Evolutionary conservation across 2,113 vertebrate genomes (phyloP), one percentile per base, ranked within the genome.

Genomic region (Isichthys henryi): DNA sequence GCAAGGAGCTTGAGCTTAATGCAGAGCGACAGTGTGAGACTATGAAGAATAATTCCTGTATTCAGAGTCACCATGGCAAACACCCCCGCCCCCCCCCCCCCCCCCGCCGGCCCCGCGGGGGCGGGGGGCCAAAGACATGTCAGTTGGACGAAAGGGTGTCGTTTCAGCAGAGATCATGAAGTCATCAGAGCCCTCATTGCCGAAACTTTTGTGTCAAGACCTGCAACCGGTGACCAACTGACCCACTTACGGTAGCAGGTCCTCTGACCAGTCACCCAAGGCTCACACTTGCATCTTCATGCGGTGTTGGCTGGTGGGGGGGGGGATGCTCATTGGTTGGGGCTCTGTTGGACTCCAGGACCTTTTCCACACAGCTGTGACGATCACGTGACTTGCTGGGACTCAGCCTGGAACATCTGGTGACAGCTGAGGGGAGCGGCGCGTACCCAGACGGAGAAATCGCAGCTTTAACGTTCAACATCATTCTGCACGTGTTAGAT

Each of bases 1-100:
- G 95, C 95, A 92, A 91, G 93, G 89, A 92, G 93, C 95, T 96
- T 97, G 97, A 97, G 94, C 90, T 88, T 97, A 97, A 97, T 96
- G 95, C 90, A 94, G 93, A 91, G 94, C 92, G 97, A 97, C 97
- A 97, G 95, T 94, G 96, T 95, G 96, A 97, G 96, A 97, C 92
- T 95, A 96, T 95, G 96, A 97, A 96, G 95, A 97, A 97, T 96
- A 96, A 97, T 96, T n/a, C n/a, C n/a, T n/a, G n/a, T n/a, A n/a
- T n/a, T n/a, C n/a, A n/a, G n/a, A n/a, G n/a, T n/a, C n/a, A n/a
- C n/a, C n/a, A n/a, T n/a, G n/a, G n/a, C n/a, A n/a, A n/a, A n/a
- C n/a, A n/a, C n/a, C n/a, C n/a, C n/a, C n/a, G n/a, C n/a, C n/a
- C n/a, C n/a, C n/a, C n/a, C n/a, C n/a, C n/a, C n/a, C n/a, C n/a